A percentile compares a stretch with the other conserved stretches of the same genome.
Conservation (phyloP, 2,888 invertebrate genomes). For the Fissipunctia ypsillon region DNA sequence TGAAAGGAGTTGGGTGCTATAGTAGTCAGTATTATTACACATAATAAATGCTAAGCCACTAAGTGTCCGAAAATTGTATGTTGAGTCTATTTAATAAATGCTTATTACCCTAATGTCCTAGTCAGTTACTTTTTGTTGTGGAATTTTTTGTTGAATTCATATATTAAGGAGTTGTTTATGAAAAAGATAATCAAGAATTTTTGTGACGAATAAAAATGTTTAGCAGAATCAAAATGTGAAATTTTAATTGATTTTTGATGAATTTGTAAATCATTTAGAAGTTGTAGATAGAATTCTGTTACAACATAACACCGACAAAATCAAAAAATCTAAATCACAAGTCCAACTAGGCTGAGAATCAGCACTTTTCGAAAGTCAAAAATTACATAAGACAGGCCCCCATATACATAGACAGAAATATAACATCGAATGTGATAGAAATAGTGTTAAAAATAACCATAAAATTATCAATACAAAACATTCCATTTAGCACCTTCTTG, state of each 20-base stretch:
- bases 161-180: slow-evolving; percentile 52
- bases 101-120: slow-evolving; percentile 37
- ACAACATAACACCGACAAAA: neutral
- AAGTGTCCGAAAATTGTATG: slow-evolving; percentile 27
- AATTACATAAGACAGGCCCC: too few species aligned
- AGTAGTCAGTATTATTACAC: slow-evolving; percentile 14
- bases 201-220: neutral
- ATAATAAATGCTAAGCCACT: slow-evolving; percentile 19
- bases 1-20: neutral
- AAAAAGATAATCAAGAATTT: slow-evolving; percentile 47
- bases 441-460: slow-evolving; percentile 17
- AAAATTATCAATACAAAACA: slow-evolving; percentile 45
- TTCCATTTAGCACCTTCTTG: slow-evolving; percentile 58
- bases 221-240: neutral
- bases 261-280: neutral
- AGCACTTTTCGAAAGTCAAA: too few species aligned
- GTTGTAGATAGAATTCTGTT: neutral
- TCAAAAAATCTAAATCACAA: too few species aligned
- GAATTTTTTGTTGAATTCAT: slow-evolving; percentile 31
- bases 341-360: too few species aligned
- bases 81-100: slow-evolving; percentile 45
- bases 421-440: slow-evolving; percentile 4
- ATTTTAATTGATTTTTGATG: neutral
- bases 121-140: slow-evolving; percentile 32
- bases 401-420: too few species aligned